Evolutionary conservation across 92 coral and sea anemone genomes (phyloP), one percentile per base, ranked within the genome.

Genomic region (Porites evermanni): DNA sequence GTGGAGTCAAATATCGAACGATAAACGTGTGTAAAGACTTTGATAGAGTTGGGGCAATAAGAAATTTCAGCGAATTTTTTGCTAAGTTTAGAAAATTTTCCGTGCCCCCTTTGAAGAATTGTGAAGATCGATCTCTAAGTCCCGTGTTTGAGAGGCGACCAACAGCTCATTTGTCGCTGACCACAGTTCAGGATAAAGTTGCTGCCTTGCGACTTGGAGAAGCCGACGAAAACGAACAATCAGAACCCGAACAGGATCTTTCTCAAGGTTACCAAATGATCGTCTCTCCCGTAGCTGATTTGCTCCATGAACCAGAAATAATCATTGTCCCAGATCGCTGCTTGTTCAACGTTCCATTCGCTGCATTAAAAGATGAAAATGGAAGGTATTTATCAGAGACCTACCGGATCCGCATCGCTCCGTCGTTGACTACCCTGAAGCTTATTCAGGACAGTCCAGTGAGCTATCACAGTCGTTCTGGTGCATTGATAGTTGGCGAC

Each of bases 241-340:
- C 12, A 56, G 61, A 56, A 56, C 61, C 61, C 61, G 61, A 56
- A 56, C 61, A 1, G 16, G 16, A 8, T 17, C 61, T 56, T 56
- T n/a, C n/a, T 14, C 61, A 56, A 8, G 16, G 12, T 56, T 56
- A 56, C 61, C 0, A 56, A 56, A 56, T 56, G 12, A 56, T 56
- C 61, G 12, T 56, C 61, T 11, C 61, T 56, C 61, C 61, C 61
- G 61, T 56, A 17, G 61, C 16, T 56, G 61, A 56, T 14, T 14
- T 56, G 16, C 61, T 56, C 16, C 13, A 56, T 56, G 13, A 14
- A 56, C 61, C 61, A 17, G 76, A 84, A 75, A 61, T 84, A 11
- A 47, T 84, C n/a, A 73, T 84, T 54, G 80, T 84, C 19, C 88
- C 88, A n/a, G 80, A 84, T 78, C 24, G 64, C 21, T 17, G 29